Base-by-base conservation (phyloP, 2,888 invertebrate species). In the Oscheius myriophilus region DNA sequence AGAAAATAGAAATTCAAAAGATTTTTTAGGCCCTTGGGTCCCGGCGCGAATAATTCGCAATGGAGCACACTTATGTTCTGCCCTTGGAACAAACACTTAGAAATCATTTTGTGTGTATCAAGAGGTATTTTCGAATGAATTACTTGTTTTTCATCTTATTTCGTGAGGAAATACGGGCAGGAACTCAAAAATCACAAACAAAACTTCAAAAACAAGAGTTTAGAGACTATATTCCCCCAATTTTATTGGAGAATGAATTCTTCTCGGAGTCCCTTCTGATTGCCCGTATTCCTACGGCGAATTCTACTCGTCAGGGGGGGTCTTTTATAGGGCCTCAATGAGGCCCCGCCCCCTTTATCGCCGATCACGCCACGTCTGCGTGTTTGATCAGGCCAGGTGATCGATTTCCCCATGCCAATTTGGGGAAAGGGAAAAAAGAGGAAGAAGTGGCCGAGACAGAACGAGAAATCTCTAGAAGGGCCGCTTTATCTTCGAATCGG, bases 201-300 rank as follows among this genome's bases (percentile, higher is more conserved):
- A 23, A 23, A 23, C 11, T 3, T 2, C 2, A 51, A 18, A 23
- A 33, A 33, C 9, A 3, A 33, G 33, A 33, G 4, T 33, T 33
- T 33, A 6, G 33, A 33, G 33, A 18, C 49, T 26, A 23, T 0
- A 25, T 61, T 61, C 57, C 42, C 57, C 42, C 57, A 49, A 3
- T 16, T n/a, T 46, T 14, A 16, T 26, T 59, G 43, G 12, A 49
- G 33, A 33, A 33, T 33, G 33, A 33, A 33, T 33, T 33, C 33
- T 9, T 33, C 33, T 33, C 33, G 33, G 33, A 33, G 33, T 33
- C 33, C 33, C 33, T 33, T 33, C 33, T 33, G 33, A 33, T 72
- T 67, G 71, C 74, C 78, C 75, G 75, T 78, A 75, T 78, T 74
- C 63, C 78, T 78, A 76, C 78, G 78, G 78, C 78, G 72, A 70